Base-by-base conservation (phyloP, 2,888 invertebrate species). In the Ennomos fuscantarius region DNA sequence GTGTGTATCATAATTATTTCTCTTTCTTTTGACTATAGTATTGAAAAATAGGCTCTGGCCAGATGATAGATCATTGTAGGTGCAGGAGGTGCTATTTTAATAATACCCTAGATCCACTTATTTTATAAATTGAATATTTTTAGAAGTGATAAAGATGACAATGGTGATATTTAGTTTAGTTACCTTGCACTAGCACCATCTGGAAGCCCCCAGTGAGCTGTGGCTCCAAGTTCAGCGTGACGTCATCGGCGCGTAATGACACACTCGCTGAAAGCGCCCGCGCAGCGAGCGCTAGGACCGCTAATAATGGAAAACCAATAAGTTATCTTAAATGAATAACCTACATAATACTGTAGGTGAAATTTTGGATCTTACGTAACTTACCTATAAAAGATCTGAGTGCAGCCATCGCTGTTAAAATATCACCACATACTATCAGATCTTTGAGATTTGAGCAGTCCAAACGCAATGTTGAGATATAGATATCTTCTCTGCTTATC, bases 181-280 rank as follows among this genome's bases (percentile, higher is more conserved):
- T 74, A 88, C 89, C 85, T 66, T 82, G 70, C 42, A 71, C 63
- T 0, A 90, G 56, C 0, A 77, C 65, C 11, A 89, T 61, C 1
- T 78, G 60, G 67, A 90, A 90, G 2, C 91, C 91, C 8, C 91
- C 91, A 6, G 84, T 85, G 24, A 87, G 72, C 50, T 83, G 81
- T 0, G 90, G 90, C 49, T 86, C 87, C 52, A 92, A 61, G 2
- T 78, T 78, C 1, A 91, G 74, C 0, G 79, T 83, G 60, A 84
- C 85, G 64, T 80, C 81, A 33, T 80, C 80, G 13, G 77, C 78
- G 13, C 77, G 71, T 8, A 76, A 49, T 0, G 79, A 45, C 1
- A 76, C 65, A 2, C 51, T 45, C 1, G 78, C 73, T 0, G 81
- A 45, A 12, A 80, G 77, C 43, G 80, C 86, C 0, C 74, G 76